Percentiles rank a stretch among this genome's conserved stretches.
These are phyloP conservation scores for Rhineura floridana DNA, from an alignment of 2,113 vertebrate species.

Conservation along the genomic window DNA sequence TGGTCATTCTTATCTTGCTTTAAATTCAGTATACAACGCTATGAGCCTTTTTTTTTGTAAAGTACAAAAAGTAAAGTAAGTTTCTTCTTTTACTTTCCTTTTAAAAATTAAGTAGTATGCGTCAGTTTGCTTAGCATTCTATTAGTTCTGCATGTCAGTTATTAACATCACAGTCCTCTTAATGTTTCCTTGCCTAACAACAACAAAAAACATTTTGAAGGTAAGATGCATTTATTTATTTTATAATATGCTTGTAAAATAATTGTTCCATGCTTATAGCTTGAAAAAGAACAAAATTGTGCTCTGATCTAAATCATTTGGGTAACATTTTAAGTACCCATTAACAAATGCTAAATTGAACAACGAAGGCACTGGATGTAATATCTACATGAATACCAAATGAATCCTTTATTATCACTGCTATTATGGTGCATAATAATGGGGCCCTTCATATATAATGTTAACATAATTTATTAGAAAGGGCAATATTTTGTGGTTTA, in stretches of 20 bases:
- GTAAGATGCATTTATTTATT: constrained; percentile 79
- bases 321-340: constrained; percentile 80
- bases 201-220: constrained; percentile 75
- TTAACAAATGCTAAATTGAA: constrained; percentile 79
- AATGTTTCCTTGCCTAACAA: constrained; percentile 75
- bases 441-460: constrained; percentile 73
- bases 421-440: constrained; percentile 74
- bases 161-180: constrained; percentile 70
- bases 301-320: constrained; percentile 70
- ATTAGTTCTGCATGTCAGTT: constrained; percentile 64
- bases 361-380: constrained; percentile 70
- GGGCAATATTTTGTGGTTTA: constrained; percentile 62
- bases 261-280: constrained; percentile 72
- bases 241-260: constrained; percentile 72
- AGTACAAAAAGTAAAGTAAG: constrained; percentile 83
- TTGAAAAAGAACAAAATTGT: constrained; percentile 67
- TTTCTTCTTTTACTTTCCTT: constrained; percentile 66
- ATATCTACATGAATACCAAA: constrained; percentile 75
- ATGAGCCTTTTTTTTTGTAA: constrained; percentile 74
- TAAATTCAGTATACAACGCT: constrained; percentile 77
- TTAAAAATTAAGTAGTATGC: constrained; percentile 36
- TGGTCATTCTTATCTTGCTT: constrained; percentile 74
- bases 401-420: constrained; percentile 75
- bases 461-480: constrained; percentile 68
- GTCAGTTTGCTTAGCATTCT: constrained; percentile 59